Evolutionary conservation across 2,797 vertebrate genomes (phyloP).

Genomic region (Columba guinea): DNA sequence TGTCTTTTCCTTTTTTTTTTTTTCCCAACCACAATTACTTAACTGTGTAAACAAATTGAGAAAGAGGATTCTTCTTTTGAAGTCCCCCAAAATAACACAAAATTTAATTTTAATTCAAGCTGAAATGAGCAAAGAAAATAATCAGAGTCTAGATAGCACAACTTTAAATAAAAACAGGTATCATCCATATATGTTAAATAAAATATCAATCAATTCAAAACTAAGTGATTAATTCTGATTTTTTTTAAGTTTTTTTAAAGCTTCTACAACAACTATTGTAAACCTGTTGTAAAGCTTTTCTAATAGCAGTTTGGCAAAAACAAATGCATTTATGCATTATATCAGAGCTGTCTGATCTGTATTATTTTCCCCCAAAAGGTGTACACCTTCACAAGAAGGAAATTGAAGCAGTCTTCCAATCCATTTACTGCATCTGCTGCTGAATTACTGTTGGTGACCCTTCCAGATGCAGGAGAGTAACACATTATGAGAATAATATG

Average conservation of each 20-base stretch:
- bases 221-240: not conserved
- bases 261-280: not conserved
- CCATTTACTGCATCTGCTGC: not conserved
- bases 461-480: not conserved
- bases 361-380: not conserved
- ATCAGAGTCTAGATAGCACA: not conserved
- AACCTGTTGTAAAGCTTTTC: not conserved
- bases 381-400: not conserved
- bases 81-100: not conserved
- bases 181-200: not conserved
- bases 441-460: not conserved
- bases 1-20: not conserved
- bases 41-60: not conserved
- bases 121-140: not conserved
- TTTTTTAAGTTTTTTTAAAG: not conserved
- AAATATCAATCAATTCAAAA: not conserved
- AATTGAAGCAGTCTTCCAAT: not conserved
- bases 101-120: not conserved
- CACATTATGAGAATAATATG: not conserved
- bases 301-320: not conserved
- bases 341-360: not conserved
- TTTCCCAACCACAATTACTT: not conserved
- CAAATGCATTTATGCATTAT: not conserved
- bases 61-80: not conserved
- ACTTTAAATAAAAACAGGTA: not conserved